These are phyloP conservation scores for Manis pentadactyla DNA, from an alignment of 2,797 vertebrate genomes.

Conservation along the genomic window DNA sequence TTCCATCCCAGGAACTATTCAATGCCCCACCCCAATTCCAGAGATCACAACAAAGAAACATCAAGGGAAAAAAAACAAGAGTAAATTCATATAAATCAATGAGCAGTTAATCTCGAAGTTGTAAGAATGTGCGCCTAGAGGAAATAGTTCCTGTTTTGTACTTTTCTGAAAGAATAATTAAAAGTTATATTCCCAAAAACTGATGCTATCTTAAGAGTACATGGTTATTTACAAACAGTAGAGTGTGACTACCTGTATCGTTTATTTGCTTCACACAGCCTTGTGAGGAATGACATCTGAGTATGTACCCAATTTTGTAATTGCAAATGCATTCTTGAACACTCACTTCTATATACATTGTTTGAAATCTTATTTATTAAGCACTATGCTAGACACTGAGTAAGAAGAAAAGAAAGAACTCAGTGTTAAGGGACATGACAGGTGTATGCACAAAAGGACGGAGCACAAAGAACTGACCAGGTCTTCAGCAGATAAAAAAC, in stretches of 20 bases:
- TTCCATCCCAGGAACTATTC: background rate
- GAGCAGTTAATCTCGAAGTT: background rate
- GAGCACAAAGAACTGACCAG: background rate
- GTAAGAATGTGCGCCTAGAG: background rate
- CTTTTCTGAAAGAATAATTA: background rate
- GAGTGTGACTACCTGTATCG: background rate
- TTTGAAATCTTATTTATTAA: background rate
- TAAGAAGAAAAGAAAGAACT: background rate
- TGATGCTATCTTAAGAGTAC: background rate
- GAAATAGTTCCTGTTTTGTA: background rate
- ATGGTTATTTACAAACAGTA: background rate
- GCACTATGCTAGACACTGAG: background rate
- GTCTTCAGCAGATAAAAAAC: background rate
- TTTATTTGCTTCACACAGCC: background rate
- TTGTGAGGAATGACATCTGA: background rate
- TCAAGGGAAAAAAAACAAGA: background rate
- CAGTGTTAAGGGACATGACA: background rate
- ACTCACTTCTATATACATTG: background rate
- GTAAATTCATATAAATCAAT: background rate
- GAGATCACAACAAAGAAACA: background rate
- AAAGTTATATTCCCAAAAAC: background rate
- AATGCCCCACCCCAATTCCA: background rate
- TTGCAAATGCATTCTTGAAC: background rate
- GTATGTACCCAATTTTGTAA: background rate
- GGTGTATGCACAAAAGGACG: background rate